A percentile compares a stretch with the other conserved stretches of the same genome.
phyloP scores from a whole-genome alignment of 2,113 vertebrate genomes.

The Lynx canadensis region DNA sequence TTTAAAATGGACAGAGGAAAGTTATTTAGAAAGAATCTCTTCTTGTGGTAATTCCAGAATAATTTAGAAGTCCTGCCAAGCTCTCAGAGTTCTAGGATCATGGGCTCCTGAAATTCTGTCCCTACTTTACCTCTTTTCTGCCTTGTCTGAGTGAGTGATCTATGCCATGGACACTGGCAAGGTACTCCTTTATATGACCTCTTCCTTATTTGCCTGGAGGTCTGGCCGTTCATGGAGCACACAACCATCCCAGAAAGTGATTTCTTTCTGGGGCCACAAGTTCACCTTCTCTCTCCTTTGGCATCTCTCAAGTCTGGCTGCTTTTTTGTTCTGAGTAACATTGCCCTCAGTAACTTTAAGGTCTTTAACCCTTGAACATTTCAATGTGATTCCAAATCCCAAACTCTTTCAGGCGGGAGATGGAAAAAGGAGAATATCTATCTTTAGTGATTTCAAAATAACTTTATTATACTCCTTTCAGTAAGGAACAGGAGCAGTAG shows the following conservation, averaged over 20 bases:
- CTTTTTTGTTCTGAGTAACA: neutral
- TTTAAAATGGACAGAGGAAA: neutral
- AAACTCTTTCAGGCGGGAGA: neutral
- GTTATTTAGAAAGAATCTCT: neutral
- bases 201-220: neutral
- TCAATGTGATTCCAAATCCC: neutral
- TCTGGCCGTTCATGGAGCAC: neutral
- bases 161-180: neutral
- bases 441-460: neutral
- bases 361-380: neutral
- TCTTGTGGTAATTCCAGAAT: neutral
- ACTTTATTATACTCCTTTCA: neutral
- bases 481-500: neutral
- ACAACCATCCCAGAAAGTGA: neutral
- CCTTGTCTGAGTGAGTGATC: neutral
- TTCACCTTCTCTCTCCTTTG: neutral
- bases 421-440: neutral
- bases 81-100: neutral
- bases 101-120: neutral
- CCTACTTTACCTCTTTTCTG: neutral
- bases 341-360: neutral
- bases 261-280: neutral
- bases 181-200: neutral
- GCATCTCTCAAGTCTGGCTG: neutral
- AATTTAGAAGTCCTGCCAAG: neutral